A percentile compares a stretch with the other conserved stretches of the same genome.
These are phyloP conservation scores for Pangasianodon hypophthalmus DNA, from an alignment of 2,113 vertebrate genomes.

Conservation along the genomic window DNA sequence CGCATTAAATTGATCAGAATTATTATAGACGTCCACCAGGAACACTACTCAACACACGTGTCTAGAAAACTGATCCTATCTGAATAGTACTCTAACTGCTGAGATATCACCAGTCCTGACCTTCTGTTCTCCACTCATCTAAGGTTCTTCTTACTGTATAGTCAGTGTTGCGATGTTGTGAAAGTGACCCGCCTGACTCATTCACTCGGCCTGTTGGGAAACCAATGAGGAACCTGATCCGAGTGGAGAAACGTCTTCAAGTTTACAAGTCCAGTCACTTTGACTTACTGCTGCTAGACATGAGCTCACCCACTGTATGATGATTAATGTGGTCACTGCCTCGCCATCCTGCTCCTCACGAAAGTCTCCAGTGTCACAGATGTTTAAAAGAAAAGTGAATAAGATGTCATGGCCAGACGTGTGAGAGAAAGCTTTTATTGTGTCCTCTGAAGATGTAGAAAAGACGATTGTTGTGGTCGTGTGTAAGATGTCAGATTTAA, in stretches of 20 bases:
- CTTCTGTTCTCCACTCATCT: neutral
- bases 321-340: slow-evolving; percentile 30
- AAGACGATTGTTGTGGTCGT: neutral
- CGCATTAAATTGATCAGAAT: neutral
- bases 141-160: neutral
- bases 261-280: slow-evolving; percentile 28
- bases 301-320: slow-evolving; percentile 28
- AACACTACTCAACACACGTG: neutral
- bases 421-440: neutral
- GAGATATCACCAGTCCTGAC: neutral
- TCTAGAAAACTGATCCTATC: neutral
- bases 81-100: neutral
- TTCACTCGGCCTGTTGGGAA: slow-evolving; percentile 2
- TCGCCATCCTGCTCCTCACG: neutral
- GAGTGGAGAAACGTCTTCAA: neutral
- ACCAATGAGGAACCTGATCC: neutral
- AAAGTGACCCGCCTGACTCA: neutral
- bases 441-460: neutral
- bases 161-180: neutral
- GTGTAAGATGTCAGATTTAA: neutral
- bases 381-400: neutral
- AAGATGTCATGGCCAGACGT: neutral
- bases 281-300: slow-evolving; percentile 32
- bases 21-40: neutral
- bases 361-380: slow-evolving; percentile 23